Base-by-base conservation (phyloP, 2,113 vertebrate genomes). In the Tychaedon coryphoeus region DNA sequence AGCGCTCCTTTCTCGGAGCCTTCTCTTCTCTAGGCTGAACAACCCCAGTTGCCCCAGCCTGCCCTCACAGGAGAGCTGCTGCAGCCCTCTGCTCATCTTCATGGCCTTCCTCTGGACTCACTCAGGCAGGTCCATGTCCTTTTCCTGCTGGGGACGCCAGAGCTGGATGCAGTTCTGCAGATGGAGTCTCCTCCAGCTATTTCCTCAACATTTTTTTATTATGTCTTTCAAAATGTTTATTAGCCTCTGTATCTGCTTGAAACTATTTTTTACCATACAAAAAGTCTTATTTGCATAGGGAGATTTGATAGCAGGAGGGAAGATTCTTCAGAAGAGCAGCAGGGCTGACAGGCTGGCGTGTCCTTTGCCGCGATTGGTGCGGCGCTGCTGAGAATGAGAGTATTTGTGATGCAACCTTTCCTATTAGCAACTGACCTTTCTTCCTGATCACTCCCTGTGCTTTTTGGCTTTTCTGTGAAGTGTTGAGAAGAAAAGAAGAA, bases 371-470 rank as follows among this genome's bases (percentile, higher is more conserved):
- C 0, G 1, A 71, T 53, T 89, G 84, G 81, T 22, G 66, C 0
- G 0, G 40, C 0, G 0, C 45, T 36, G 22, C 53, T 3, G 16
- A 29, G 34, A 10, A 54, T 45, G 72, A 34, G 48, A 15, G 23
- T 19, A 40, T 90, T 90, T 88, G 69, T 78, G 89, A 88, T 36
- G 65, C 50, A 93, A 20, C 79, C 36, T 95, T 90, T 92, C 66
- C 72, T 85, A 25, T 82, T 92, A 97, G 71, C 66, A 90, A 31
- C 28, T 84, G 75, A 90, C 87, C 85, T 90, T 96, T 94, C 81
- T 48, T 93, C 61, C 53, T 88, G 53, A 92, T 90, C 84, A 82
- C 33, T 62, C 12, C 33, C 36, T 9, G 17, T 31, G 71, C 22
- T 80, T 94, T 72, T 58, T 47, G 47, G 28, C 25, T 93, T 88